Conservation (phyloP, 2,797 vertebrate genomes). For the Emydoidea blandingii region DNA sequence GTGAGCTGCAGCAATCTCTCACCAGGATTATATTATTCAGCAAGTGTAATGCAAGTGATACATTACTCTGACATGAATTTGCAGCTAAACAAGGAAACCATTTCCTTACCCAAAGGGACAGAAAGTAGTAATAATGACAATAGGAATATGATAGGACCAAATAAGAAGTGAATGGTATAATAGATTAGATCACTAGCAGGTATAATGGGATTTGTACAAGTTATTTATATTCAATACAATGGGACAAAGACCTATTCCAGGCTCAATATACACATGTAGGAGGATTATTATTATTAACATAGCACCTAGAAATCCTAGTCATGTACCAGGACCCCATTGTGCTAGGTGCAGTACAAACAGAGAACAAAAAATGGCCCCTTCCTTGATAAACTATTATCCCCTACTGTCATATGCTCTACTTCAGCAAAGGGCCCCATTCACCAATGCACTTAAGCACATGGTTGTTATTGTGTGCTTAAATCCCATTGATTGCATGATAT, state of each 20-base stretch:
- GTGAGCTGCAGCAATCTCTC: neutral
- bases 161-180: neutral
- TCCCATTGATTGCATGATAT: neutral
- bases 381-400: neutral
- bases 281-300: neutral
- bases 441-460: neutral
- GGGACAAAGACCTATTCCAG: neutral
- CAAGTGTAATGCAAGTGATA: neutral
- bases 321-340: rapidly evolving
- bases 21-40: constrained; percentile 18
- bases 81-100: constrained; percentile 17
- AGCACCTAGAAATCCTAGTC: neutral
- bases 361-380: neutral
- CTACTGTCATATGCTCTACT: neutral
- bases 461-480: neutral
- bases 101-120: neutral
- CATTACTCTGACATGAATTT: constrained; percentile 40
- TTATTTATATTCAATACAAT: neutral
- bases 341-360: neutral
- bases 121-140: neutral
- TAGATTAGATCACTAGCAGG: neutral
- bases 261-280: rapidly evolving
- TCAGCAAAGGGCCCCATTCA: neutral
- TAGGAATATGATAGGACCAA: neutral
- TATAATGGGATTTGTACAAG: neutral